A percentile compares a stretch with the other conserved stretches of the same genome.
Evolutionary conservation across 2,113 vertebrate genomes (phyloP).

Genomic region (Sula dactylatra): DNA sequence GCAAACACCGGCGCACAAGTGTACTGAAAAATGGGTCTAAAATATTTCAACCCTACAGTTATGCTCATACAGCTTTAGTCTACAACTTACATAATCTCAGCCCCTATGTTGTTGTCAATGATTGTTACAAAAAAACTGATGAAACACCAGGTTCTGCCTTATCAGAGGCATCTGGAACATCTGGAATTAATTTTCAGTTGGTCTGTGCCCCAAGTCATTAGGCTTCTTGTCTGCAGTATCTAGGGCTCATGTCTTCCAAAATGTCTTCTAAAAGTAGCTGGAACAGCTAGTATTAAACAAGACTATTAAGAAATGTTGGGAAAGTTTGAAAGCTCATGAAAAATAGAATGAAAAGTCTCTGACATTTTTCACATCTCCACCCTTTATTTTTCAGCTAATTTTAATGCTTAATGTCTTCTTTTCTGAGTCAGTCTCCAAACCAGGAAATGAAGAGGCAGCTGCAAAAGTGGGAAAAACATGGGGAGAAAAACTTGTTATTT

Average conservation of each 20-base stretch:
- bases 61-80: background rate
- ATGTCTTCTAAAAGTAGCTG: slow-evolving; percentile 13
- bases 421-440: slow-evolving; percentile 63
- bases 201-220: background rate
- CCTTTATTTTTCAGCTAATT: slow-evolving; percentile 64
- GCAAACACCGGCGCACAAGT: background rate
- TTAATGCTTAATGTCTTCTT: slow-evolving; percentile 49
- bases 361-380: slow-evolving; percentile 66
- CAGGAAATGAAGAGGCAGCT: slow-evolving; percentile 66
- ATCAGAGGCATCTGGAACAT: background rate
- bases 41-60: background rate
- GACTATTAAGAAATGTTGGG: slow-evolving; percentile 8
- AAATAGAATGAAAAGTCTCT: slow-evolving; percentile 29
- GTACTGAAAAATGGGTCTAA: background rate
- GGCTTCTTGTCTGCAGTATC: background rate
- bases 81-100: background rate
- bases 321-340: slow-evolving; percentile 54
- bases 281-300: slow-evolving; percentile 6
- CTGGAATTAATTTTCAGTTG: background rate
- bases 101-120: background rate
- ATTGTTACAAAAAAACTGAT: background rate
- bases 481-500: slow-evolving; percentile 55
- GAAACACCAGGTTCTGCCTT: background rate
- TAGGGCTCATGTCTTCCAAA: slow-evolving; percentile 12
- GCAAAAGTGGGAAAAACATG: slow-evolving; percentile 65